A percentile compares a stretch with the other conserved stretches of the same genome.
phyloP scores from a whole-genome alignment of 2,888 invertebrate genomes.

The Rhodophaea formosa region DNA sequence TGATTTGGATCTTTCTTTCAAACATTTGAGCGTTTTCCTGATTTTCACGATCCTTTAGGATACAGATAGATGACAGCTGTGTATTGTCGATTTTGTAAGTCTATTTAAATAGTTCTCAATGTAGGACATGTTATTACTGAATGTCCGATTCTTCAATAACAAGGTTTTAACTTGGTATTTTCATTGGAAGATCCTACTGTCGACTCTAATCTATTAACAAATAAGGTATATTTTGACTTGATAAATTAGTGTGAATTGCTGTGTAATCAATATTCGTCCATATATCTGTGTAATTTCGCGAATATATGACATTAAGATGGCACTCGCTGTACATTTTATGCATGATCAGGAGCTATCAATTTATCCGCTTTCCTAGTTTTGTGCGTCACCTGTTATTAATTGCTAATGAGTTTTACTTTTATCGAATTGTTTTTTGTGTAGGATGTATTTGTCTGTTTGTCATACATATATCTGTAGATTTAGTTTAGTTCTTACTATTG shows the following conservation, averaged over 20 bases:
- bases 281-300: constrained; percentile 9
- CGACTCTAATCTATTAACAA: not conserved
- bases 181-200: constrained; percentile 7
- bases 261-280: not conserved
- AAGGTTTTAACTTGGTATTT: constrained; percentile 19
- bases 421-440: not conserved
- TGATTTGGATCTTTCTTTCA: too few relatives aligned
- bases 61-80: too few relatives aligned
- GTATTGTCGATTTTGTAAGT: not conserved
- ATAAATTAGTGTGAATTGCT: constrained; percentile 1
- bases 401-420: not conserved
- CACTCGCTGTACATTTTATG: not conserved
- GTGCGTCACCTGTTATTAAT: not conserved
- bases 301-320: not conserved
- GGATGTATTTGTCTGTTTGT: not conserved
- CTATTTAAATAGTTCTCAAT: constrained; percentile 11
- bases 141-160: constrained; percentile 23
- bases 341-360: constrained; percentile 12
- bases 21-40: too few relatives aligned
- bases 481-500: too few relatives aligned
- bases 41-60: too few relatives aligned
- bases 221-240: not conserved
- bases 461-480: too few relatives aligned
- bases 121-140: constrained; percentile 21
- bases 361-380: constrained; percentile 23